Evolutionary conservation across 2,888 invertebrate species (phyloP), one percentile per base, ranked within the genome.

Genomic region (Drosophila cyrtoloma): DNA sequence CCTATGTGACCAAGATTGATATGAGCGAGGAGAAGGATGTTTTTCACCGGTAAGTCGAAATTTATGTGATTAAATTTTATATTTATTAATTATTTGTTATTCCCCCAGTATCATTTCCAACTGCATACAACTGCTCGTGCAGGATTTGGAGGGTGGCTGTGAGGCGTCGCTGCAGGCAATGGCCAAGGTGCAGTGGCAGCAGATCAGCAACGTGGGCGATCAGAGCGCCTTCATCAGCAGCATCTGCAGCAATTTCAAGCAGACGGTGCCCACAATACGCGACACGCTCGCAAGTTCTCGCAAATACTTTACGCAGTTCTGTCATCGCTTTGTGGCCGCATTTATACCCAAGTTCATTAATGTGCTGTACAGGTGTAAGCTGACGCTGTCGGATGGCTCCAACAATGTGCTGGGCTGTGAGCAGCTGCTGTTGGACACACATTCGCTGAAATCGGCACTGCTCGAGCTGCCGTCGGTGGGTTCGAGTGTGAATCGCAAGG

Each of bases 241-340:
- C 3, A 97, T 99, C 53, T 96, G 97, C 2, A 95, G 96, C 81
- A 97, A 98, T 89, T 94, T 99, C 26, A 97, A 97, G 88, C 96
- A 96, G 85, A 96, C 97, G 0, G 96, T 99, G 26, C 99, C 99
- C 0, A 94, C 96, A n/a, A 95, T 99, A 4, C 94, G 99, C 61
- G 98, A 99, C 92, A 97, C 97, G 90, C 94, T 99, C 4, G 95
- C 97, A 0, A 97, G 97, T 0, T 98, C 99, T 0, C 95, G 99
- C 59, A 99, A 99, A 94, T 99, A 99, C 92, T 99, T 99, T 94
- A 99, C 99, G 0, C 99, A 99, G 92, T 97, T 99, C 92, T 99
- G 99, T 92, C 97, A 98, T 30, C 97, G 99, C 91, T 99, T 99
- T 94, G 98, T 97, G 2, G 98, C 97, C 86, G 96, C 97, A 0